These are phyloP conservation scores for Ichneumon xanthorius DNA, from an alignment of 2,888 invertebrate genomes.

Conservation along the genomic window DNA sequence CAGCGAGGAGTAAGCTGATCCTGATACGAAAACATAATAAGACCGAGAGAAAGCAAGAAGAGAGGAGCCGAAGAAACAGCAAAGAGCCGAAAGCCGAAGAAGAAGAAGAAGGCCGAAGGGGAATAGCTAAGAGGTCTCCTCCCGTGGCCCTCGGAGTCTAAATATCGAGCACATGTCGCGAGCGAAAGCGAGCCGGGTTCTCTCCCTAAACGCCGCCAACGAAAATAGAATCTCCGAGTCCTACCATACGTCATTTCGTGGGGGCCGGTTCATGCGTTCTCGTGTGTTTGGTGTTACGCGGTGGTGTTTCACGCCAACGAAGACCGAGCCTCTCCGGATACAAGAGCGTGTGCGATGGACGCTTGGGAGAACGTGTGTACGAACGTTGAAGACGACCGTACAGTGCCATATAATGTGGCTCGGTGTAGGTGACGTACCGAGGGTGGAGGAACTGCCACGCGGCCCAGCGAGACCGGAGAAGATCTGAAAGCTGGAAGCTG, in stretches of 20 bases:
- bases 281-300: slow-evolving; percentile 74
- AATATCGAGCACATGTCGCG: slow-evolving; percentile 83
- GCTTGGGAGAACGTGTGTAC: slow-evolving; percentile 27
- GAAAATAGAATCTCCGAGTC: slow-evolving; percentile 80
- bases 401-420: neutral
- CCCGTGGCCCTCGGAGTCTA: slow-evolving; percentile 73
- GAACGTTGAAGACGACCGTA: no score
- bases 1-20: no score
- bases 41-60: slow-evolving; percentile 19
- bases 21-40: slow-evolving; percentile 8
- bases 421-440: neutral
- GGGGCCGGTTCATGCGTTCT: slow-evolving; percentile 45
- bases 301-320: slow-evolving; percentile 68
- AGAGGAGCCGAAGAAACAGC: slow-evolving; percentile 15
- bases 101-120: slow-evolving; percentile 38
- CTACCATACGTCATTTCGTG: slow-evolving; percentile 81
- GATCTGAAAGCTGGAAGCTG: slow-evolving; percentile 54
- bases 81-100: slow-evolving; percentile 47
- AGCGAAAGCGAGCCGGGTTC: slow-evolving; percentile 66
- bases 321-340: slow-evolving; percentile 45
- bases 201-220: slow-evolving; percentile 75
- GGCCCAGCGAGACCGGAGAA: slow-evolving; percentile 4
- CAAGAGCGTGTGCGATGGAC: slow-evolving; percentile 38
- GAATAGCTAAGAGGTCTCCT: slow-evolving; percentile 55
- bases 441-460: neutral